These are phyloP conservation scores for Cerceris ruficornis DNA, from an alignment of 2,888 invertebrate species.

Conservation along the genomic window DNA sequence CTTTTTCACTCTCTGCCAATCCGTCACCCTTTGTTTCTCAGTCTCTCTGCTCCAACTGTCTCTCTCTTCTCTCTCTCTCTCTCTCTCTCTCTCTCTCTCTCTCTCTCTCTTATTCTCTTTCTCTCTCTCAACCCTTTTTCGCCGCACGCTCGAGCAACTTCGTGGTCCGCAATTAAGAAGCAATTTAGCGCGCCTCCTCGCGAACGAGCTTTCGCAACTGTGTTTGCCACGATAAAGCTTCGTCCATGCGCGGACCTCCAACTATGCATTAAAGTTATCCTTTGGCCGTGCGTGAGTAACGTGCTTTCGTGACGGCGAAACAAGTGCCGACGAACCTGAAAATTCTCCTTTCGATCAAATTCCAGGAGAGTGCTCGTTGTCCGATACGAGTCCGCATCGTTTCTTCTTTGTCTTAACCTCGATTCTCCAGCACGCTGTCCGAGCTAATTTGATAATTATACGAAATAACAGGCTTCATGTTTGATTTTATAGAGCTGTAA, in stretches of 20 bases:
- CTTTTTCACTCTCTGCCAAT: not conserved
- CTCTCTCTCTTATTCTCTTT: not conserved
- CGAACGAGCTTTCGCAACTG: conserved; percentile 40
- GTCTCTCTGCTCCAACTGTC: not conserved
- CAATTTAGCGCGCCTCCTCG: conserved; percentile 44
- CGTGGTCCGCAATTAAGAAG: conserved; percentile 56
- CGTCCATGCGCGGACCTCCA: not conserved
- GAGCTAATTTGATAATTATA: no score
- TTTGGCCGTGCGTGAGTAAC: conserved; percentile 13
- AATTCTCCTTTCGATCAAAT: not conserved
- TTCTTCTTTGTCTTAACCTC: no score
- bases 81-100: not conserved
- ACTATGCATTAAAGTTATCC: conserved; percentile 44
- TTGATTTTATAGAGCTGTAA: no score
- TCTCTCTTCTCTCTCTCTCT: not conserved
- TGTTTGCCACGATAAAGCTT: conserved; percentile 30
- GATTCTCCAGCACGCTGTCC: no score
- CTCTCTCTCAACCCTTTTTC: not conserved
- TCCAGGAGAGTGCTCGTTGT: not conserved
- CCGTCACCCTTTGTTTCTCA: not conserved
- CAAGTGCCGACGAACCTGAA: not conserved
- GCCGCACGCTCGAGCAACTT: conserved; percentile 18
- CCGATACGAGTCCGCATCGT: no score
- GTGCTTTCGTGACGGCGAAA: conserved; percentile 15
- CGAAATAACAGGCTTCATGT: no score